Percentiles rank a stretch among this genome's conserved stretches.
Evolutionary conservation across 2,888 invertebrate species (phyloP).

Genomic region (Barypeithes pellucidus): DNA sequence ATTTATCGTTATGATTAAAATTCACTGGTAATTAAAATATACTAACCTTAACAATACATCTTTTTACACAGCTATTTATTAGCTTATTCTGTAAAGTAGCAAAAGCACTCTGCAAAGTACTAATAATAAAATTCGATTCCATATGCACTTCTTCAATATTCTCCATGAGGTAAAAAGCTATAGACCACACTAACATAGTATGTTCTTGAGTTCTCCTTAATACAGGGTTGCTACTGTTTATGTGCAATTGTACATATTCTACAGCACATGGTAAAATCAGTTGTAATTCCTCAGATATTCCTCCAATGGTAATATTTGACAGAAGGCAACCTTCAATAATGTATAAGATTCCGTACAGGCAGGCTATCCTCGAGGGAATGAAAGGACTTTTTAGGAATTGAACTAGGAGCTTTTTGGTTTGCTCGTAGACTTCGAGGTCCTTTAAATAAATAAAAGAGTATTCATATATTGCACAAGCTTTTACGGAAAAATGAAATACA

Average conservation of each 20-base stretch:
- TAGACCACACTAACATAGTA: conserved; percentile 81
- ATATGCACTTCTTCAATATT: conserved; percentile 78
- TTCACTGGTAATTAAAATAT: background rate
- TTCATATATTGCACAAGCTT: too few relatives aligned
- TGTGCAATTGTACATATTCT: conserved; percentile 73
- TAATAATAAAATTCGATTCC: conserved; percentile 74
- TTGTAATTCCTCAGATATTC: conserved; percentile 72
- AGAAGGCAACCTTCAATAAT: conserved; percentile 76
- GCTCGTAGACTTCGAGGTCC: conserved; percentile 76
- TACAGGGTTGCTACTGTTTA: conserved; percentile 65
- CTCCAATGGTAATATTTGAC: conserved; percentile 70
- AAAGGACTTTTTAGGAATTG: conserved; percentile 76
- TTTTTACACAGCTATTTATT: conserved; percentile 50
- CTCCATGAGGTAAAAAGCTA: conserved; percentile 84
- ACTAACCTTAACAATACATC: conserved; percentile 65
- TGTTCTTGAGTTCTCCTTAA: conserved; percentile 75
- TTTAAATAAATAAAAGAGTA: too few relatives aligned
- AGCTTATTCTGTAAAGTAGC: conserved; percentile 67
- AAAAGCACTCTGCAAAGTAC: conserved; percentile 75
- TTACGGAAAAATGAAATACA: too few relatives aligned
- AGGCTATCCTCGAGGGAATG: conserved; percentile 76
- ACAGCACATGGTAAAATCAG: conserved; percentile 72
- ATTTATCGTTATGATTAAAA: too few relatives aligned
- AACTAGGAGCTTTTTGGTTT: conserved; percentile 76
- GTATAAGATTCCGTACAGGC: conserved; percentile 80